These are phyloP conservation scores for Prionace glauca DNA, from an alignment of 2,797 vertebrate species.

Conservation along the genomic window DNA sequence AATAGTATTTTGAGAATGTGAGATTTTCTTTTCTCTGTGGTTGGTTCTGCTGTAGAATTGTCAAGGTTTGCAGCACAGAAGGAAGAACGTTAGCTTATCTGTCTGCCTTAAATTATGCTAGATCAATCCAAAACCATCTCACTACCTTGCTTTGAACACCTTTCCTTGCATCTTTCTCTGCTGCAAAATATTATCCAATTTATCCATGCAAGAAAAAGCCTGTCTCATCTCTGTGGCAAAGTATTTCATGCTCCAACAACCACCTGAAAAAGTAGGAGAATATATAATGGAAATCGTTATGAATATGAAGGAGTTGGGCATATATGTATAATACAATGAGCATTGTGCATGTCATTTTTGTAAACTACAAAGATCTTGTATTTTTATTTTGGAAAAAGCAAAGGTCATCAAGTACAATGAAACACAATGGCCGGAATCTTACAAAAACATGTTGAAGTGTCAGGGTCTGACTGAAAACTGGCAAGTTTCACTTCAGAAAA, in stretches of 20 bases:
- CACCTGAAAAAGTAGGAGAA: not conserved
- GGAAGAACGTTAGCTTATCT: not conserved
- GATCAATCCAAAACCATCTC: not conserved
- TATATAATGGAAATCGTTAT: not conserved
- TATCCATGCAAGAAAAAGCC: not conserved
- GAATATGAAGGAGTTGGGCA: not conserved
- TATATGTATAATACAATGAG: not conserved
- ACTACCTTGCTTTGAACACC: not conserved
- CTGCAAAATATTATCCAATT: not conserved
- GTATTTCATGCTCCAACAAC: conserved; percentile 10
- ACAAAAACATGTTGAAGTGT: too few species aligned
- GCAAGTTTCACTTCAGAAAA: too few species aligned
- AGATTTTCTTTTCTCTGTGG: not conserved
- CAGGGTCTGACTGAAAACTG: too few species aligned
- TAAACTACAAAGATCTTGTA: not conserved
- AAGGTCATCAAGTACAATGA: not conserved
- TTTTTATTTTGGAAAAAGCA: not conserved
- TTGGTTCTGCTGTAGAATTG: not conserved
- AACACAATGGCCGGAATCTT: too few species aligned
- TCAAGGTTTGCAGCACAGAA: not conserved
- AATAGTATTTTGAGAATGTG: not conserved
- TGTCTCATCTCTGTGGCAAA: not conserved
- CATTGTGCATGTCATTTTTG: not conserved
- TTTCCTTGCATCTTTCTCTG: not conserved
- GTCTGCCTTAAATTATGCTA: not conserved